Evolutionary conservation across 2,797 vertebrate species (phyloP), one percentile per base, ranked within the genome.

Genomic region (Forpus xanthops): DNA sequence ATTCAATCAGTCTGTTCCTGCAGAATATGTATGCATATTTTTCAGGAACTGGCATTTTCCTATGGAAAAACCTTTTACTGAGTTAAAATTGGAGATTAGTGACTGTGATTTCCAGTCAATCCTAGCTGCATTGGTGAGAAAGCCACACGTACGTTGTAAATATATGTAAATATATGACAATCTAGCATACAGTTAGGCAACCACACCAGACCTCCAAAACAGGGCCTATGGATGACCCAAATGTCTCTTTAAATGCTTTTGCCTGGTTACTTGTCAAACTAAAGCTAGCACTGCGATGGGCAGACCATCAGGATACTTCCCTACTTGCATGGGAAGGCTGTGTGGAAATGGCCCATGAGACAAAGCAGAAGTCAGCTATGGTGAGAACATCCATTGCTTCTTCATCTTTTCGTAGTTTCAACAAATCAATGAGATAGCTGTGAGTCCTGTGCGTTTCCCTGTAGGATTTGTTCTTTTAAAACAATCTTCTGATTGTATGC

Each of bases 1-100:
- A 82, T 95, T 89, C 83, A 82, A 28, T 76, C 88, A 95, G 50
- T 87, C 80, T 93, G 92, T 90, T 95, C 52, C 74, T 89, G 56
- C 47, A 77, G 80, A 90, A 93, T 82, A 93, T 67, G 52, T 73
- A 64, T 52, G 44, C 37, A 47, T 94, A 60, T 74, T 81, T 95
- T 95, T 76, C 71, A 79, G 83, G 80, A 94, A 87, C 5, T 79
- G 64, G 60, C 64, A 79, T 92, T 96, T 94, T 96, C 56, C 71
- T 85, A 71, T 71, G 74, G 90, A 75, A 96, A 87, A 88, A 78
- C 1, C 2, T 73, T 86, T 55, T 70, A 19, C 45, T 65, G 90
- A 75, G 55, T 91, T 93, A 84, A 90, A 90, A 92, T 1, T 79
- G 25, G 74, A 77, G 49, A 72, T 84, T 13, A 84, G 42, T 39